Evolutionary conservation across 1,140 invertebrate genomes (phyloP).

Genomic region (Drosophila pandora): DNA sequence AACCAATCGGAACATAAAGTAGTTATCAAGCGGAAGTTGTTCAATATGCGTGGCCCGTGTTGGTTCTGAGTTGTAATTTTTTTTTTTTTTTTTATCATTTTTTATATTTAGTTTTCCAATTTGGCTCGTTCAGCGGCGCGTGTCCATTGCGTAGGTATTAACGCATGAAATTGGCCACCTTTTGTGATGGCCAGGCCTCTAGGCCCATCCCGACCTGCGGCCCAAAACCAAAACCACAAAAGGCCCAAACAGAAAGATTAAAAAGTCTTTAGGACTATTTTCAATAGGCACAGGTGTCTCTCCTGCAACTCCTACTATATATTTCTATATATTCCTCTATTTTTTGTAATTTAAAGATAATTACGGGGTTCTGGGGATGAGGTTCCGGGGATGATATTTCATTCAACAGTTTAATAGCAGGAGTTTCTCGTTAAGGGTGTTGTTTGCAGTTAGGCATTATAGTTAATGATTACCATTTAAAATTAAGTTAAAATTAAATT

Average conservation of each 20-base stretch:
- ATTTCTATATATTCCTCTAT: conserved; percentile 3
- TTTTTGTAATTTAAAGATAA: conserved; percentile 23
- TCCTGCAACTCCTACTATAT: conserved; percentile 2
- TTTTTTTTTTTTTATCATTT: not conserved
- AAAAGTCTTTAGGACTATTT: conserved; percentile 63
- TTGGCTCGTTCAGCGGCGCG: conserved; percentile 53
- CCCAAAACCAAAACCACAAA: not conserved
- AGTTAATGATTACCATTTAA: not conserved
- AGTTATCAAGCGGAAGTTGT: conserved; percentile 65
- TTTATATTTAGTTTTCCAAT: not conserved
- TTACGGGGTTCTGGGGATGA: conserved; percentile 1
- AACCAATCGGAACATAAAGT: conserved; percentile 23
- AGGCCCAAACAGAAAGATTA: conserved; percentile 43
- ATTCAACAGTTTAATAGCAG: not conserved
- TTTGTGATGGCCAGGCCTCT: conserved; percentile 11
- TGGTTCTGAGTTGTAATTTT: conserved; percentile 11
- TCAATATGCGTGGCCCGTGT: conserved; percentile 70
- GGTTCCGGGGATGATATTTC: not conserved
- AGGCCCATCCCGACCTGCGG: too few species aligned
- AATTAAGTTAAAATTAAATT: not conserved
- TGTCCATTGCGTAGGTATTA: conserved; percentile 69
- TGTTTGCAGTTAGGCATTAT: not conserved
- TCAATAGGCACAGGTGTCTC: conserved; percentile 41
- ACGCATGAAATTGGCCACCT: conserved; percentile 72
- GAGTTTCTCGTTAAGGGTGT: not conserved